A percentile compares a stretch with the other conserved stretches of the same genome.
Evolutionary conservation across 1,140 invertebrate species (phyloP).

Genomic region (Phortica variegata): DNA sequence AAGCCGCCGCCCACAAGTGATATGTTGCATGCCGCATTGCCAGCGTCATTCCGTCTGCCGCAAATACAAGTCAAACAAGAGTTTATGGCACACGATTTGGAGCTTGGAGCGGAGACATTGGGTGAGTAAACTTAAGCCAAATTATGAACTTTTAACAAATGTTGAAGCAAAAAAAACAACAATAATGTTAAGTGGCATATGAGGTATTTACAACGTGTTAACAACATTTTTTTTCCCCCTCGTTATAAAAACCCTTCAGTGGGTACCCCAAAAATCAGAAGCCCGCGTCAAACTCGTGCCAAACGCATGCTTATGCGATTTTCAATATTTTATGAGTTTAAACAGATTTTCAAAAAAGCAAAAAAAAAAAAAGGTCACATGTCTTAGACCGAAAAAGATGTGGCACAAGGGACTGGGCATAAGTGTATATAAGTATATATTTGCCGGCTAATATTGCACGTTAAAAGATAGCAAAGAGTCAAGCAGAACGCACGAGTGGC

Average conservation of each 20-base stretch:
- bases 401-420: conserved; percentile 48
- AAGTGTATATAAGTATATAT: too few relatives aligned
- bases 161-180: background rate
- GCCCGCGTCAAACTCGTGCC: conserved; percentile 27
- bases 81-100: conserved; percentile 44
- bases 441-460: conserved; percentile 49
- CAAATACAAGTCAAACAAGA: conserved; percentile 51
- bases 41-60: too few relatives aligned
- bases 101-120: too few relatives aligned
- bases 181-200: conserved; percentile 52
- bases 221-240: conserved; percentile 46
- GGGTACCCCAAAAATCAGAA: conserved; percentile 18
- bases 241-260: background rate
- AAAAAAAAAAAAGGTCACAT: conserved; percentile 11
- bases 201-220: conserved; percentile 57
- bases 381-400: conserved; percentile 43
- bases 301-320: conserved; percentile 52
- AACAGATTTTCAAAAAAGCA: conserved; percentile 44
- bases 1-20: conserved; percentile 9
- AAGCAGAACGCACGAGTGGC: conserved; percentile 34
- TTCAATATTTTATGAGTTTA: conserved; percentile 56
- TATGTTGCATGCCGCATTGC: conserved; percentile 16
- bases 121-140: conserved; percentile 6
- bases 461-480: conserved; percentile 13
- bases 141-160: conserved; percentile 12